Base-by-base conservation (phyloP, 2,797 vertebrate genomes). In the Choloepus didactylus region DNA sequence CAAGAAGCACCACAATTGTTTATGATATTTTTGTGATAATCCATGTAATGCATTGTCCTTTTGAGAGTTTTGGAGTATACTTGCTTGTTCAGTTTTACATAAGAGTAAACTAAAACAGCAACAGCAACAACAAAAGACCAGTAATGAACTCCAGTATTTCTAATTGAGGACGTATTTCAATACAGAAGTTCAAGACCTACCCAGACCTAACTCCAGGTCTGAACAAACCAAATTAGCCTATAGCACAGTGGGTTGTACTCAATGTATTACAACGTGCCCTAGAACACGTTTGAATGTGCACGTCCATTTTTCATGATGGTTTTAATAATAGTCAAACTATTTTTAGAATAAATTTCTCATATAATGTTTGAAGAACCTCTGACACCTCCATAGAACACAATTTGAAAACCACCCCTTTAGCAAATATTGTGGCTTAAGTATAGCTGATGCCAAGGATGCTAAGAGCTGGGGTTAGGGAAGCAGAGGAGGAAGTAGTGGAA, bases 311-410 rank as follows among this genome's bases (percentile, higher is more conserved):
- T 81, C 70, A 46, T 49, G 70, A n/a, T 14, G 29, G 60, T 46
- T 54, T 84, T 41, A 72, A 56, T 11, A 49, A 35, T 31, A 56
- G 21, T 66, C n/a, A 38, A 77, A 38, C 0, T 92, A 79, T 62
- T 96, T 95, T 95, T 92, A 89, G 73, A 67, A 54, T 72, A 38
- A 82, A 93, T 85, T 60, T 73, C 46, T 95, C 64, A 10, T 25
- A 7, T 76, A 44, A 49, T 9, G 0, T 46, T 66, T 64, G 73
- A 85, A 89, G 83, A 59, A 11, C 49, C 35, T 64, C 80, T 38
- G 60, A 62, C 66, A 41, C 19, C 21, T 89, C 38, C 29, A 27
- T 44, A 54, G 87, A 62, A 44, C 73, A 38, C 41, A 44, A 3
- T 82, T 90, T 92, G 87, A 41, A 86, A 87, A 83, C 16, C 14